phyloP scores from a whole-genome alignment of 2,888 invertebrate species.

The Polyommatus icarus region DNA sequence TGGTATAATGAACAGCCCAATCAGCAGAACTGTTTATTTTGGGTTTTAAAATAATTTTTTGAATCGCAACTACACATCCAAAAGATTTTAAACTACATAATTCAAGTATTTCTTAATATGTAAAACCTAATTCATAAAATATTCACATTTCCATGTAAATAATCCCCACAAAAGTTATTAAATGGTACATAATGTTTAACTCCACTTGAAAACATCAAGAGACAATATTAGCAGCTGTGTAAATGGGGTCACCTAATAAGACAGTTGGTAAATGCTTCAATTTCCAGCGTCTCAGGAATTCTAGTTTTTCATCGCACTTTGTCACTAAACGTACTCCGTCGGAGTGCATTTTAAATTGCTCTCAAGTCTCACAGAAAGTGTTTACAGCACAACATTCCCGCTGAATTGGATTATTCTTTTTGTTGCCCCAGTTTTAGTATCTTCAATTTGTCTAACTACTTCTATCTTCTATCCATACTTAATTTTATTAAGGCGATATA shows the following conservation, averaged over 20 bases:
- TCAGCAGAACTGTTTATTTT: neutral
- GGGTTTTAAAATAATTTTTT: no score
- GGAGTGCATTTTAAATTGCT: conserved; percentile 28
- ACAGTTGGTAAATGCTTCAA: conserved; percentile 14
- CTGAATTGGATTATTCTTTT: conserved; percentile 16
- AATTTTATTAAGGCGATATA: neutral
- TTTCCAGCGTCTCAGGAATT: conserved; percentile 3
- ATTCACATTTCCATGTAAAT: no score
- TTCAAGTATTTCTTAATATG: no score
- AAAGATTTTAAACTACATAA: no score
- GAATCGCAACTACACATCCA: no score
- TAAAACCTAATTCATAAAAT: no score
- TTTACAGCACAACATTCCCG: conserved; percentile 14
- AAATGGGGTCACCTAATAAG: conserved; percentile 13
- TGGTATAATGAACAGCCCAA: neutral
- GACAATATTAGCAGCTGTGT: neutral
- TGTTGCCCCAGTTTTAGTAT: neutral
- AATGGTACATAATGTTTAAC: neutral
- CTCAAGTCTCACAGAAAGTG: neutral
- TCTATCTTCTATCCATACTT: neutral
- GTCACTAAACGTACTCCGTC: conserved; percentile 16
- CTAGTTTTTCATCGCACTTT: conserved; percentile 15
- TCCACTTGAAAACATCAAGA: neutral
- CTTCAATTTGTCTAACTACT: neutral
- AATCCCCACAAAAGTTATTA: no score